Evolutionary conservation across 2,888 invertebrate species (phyloP), one percentile per base, ranked within the genome.

Genomic region (Buathra laborator): DNA sequence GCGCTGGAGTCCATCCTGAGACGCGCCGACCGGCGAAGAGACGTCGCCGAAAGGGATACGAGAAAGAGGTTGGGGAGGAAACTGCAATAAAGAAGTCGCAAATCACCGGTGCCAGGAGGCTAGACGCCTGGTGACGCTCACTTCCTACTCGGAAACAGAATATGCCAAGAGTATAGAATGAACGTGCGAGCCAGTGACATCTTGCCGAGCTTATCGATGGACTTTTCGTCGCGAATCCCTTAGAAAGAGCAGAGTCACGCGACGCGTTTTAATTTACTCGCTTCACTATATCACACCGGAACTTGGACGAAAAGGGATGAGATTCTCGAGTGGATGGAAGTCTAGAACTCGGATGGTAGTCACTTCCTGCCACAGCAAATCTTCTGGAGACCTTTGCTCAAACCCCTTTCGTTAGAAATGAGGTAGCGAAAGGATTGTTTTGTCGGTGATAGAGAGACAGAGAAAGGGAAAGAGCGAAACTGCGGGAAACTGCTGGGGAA

Each of bases 31-130:
- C 14, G 43, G 46, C 64, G 37, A 72, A 59, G 67, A 59, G 67
- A 66, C 53, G 71, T 72, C 79, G 75, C 62, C 70, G 29, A 75
- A 48, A 48, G 51, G 56, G 24, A 56, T 19, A 10, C 56, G 68
- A 37, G 67, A n/a, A 66, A 10, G 44, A 10, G 53, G 9, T 44
- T 32, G n/a, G 44, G 43, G 29, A 84, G 86, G 83, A 87, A 89
- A 89, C 89, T 91, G 84, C 89, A 90, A 90, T 91, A 90, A 90
- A 91, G 90, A 89, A 90, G 89, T 91, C 89, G 89, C 91, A 90
- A 91, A 90, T 91, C 90, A 90, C 89, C 84, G 78, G 43, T 78
- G 68, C 56, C 53, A 70, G 56, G 44, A 74, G 70, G 81, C 68
- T 77, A 74, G 84, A 78, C 75, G 67, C 81, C 68, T 53, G 74